Percentiles rank a stretch among this genome's conserved stretches.
These are phyloP conservation scores for Todus mexicanus DNA, from an alignment of 2,797 vertebrate species.

Conservation along the genomic window DNA sequence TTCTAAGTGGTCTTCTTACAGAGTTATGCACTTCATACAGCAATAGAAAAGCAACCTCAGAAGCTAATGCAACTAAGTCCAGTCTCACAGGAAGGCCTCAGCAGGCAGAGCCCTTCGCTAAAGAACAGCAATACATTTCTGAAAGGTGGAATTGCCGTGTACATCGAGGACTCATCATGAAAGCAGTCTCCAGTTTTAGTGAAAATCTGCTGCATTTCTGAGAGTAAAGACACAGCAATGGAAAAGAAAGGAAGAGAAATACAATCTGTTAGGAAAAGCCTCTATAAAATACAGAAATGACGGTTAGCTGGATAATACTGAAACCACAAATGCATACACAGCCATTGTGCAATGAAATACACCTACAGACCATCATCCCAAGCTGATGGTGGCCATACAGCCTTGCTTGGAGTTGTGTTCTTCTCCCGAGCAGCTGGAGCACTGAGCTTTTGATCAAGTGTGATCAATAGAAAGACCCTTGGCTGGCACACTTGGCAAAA, in stretches of 20 bases:
- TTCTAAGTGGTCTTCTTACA: background rate
- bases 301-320: background rate
- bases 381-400: background rate
- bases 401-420: background rate
- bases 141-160: background rate
- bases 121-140: background rate
- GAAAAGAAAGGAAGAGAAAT: background rate
- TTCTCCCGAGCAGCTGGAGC: background rate
- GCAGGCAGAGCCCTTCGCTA: background rate
- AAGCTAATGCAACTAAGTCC: background rate
- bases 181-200: background rate
- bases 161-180: background rate
- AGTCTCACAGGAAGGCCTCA: background rate
- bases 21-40: background rate
- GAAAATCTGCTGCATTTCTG: background rate
- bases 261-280: background rate
- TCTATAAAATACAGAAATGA: background rate
- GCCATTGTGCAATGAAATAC: background rate
- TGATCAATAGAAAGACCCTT: background rate
- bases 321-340: background rate
- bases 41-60: background rate
- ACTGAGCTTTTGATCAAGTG: background rate
- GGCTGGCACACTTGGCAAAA: background rate
- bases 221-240: background rate
- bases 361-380: fast-evolving